Evolutionary conservation across 2,113 vertebrate genomes (phyloP).

Genomic region (Petroica traversi): DNA sequence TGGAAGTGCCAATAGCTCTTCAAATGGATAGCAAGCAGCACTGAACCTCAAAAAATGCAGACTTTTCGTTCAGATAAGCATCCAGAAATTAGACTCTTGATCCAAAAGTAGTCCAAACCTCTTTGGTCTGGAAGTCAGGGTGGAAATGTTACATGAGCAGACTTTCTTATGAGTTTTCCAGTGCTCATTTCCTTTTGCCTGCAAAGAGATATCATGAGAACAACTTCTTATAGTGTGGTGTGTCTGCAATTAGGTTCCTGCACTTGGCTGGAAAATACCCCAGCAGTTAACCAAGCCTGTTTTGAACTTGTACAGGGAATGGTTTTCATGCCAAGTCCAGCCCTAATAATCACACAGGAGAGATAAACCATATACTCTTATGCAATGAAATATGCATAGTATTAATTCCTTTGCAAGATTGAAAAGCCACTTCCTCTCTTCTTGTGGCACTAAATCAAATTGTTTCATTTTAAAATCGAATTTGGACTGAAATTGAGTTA

Average conservation of each 20-base stretch:
- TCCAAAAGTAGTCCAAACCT: conserved; percentile 46
- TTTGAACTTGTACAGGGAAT: conserved; percentile 5
- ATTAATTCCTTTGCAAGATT: conserved; percentile 35
- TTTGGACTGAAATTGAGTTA: conserved; percentile 3
- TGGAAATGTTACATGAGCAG: conserved; percentile 56
- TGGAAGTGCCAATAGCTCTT: not conserved
- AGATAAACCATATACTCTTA: conserved; percentile 41
- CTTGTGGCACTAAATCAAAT: not conserved
- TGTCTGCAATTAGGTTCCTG: not conserved
- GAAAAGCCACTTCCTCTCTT: conserved; percentile 49
- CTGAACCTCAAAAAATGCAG: conserved; percentile 21
- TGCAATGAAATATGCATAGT: conserved; percentile 10
- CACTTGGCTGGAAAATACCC: not conserved
- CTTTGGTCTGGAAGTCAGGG: conserved; percentile 53
- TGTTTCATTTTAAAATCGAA: conserved; percentile 12
- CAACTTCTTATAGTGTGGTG: not conserved
- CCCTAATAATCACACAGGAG: conserved; percentile 50
- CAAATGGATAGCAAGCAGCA: conserved; percentile 2
- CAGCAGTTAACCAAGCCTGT: not conserved
- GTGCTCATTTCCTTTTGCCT: conserved; percentile 34
- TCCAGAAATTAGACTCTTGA: conserved; percentile 21
- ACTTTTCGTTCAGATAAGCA: conserved; percentile 1
- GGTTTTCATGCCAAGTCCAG: conserved; percentile 7
- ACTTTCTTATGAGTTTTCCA: conserved; percentile 55
- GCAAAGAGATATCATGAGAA: conserved; percentile 39